Evolutionary conservation across 2,888 invertebrate genomes (phyloP).

Genomic region (Archaeoteleia sp.): DNA sequence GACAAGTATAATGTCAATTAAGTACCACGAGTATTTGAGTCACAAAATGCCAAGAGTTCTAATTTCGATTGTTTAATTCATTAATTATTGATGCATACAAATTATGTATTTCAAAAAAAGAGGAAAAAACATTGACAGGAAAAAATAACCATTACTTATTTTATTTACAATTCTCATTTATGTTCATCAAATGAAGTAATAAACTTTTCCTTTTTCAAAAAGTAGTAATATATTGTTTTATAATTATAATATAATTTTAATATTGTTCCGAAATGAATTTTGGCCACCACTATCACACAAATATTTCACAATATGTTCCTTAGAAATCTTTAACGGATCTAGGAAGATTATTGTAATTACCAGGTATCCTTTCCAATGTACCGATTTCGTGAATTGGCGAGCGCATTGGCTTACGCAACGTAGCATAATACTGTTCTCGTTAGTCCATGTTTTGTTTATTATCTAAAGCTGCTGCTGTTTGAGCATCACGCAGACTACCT

Average conservation of each 20-base stretch:
- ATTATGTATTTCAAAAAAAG: no score
- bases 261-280: conserved; percentile 17
- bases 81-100: no score
- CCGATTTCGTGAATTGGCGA: conserved; percentile 76
- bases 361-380: conserved; percentile 73
- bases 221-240: neutral
- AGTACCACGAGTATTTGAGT: conserved; percentile 8
- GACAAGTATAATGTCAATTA: no score
- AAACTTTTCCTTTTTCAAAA: neutral
- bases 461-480: conserved; percentile 72
- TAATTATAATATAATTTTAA: neutral
- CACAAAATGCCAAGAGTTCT: no score
- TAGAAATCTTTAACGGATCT: no score
- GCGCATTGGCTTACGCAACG: conserved; percentile 71
- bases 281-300: conserved; percentile 6
- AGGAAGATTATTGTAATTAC: no score
- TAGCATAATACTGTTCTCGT: conserved; percentile 73
- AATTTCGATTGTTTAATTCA: no score
- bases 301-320: no score
- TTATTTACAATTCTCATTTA: no score
- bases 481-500: conserved; percentile 72
- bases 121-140: neutral
- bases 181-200: no score
- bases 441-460: conserved; percentile 75
- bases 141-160: neutral